Evolutionary conservation across 2,888 invertebrate species (phyloP).

Genomic region (Bombylius discolor): DNA sequence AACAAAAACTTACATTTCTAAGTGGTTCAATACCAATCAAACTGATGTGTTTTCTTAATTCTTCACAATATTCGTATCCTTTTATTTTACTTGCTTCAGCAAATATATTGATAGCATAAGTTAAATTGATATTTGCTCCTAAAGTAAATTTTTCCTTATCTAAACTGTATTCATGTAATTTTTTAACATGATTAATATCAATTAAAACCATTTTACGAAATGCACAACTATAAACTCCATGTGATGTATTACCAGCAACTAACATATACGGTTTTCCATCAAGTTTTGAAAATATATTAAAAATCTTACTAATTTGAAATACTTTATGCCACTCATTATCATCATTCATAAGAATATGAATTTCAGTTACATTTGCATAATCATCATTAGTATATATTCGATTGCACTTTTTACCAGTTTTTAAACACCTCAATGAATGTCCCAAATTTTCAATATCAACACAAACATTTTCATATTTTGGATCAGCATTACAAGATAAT

Average conservation of each 20-base stretch:
- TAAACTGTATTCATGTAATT: constrained; percentile 37
- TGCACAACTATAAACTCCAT: constrained; percentile 38
- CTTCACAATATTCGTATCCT: constrained; percentile 46
- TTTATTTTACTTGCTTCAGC: constrained; percentile 24
- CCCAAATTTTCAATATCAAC: constrained; percentile 35
- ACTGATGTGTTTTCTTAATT: constrained; percentile 52
- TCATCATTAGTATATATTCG: constrained; percentile 4
- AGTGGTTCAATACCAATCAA: constrained; percentile 60
- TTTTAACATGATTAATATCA: constrained; percentile 44
- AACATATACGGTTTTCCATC: constrained; percentile 35
- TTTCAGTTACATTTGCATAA: constrained; percentile 7
- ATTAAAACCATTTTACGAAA: constrained; percentile 38
- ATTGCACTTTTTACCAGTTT: constrained; percentile 15
- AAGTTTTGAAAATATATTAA: not conserved
- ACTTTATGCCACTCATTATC: constrained; percentile 42
- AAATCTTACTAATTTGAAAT: not conserved
- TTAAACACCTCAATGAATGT: constrained; percentile 22
- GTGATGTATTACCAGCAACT: constrained; percentile 58
- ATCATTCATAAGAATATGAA: constrained; percentile 32
- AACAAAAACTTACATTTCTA: constrained; percentile 47
- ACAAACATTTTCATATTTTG: constrained; percentile 16
- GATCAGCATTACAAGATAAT: constrained; percentile 30
- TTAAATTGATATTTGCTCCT: constrained; percentile 46
- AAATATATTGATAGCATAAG: no score
- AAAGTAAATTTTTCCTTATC: constrained; percentile 38